Evolutionary conservation across 2,888 invertebrate genomes (phyloP).

Genomic region (Melipona bicolor): DNA sequence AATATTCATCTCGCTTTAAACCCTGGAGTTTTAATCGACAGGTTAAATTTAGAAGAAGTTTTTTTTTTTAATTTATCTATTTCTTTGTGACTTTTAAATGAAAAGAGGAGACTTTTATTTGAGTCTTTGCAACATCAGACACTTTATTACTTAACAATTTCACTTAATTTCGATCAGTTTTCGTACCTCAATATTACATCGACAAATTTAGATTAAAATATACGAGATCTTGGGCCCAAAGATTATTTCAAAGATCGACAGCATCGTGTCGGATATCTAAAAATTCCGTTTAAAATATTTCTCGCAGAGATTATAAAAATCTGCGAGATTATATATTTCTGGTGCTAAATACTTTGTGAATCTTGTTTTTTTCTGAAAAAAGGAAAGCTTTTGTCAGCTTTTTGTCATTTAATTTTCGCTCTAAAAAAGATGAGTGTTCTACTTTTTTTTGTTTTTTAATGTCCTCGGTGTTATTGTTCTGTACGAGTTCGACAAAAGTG

Average conservation of each 20-base stretch:
- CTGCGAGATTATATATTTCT: too few relatives aligned
- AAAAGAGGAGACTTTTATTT: neutral
- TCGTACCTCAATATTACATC: too few relatives aligned
- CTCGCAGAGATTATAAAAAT: neutral
- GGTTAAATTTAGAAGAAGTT: neutral
- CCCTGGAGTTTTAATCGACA: neutral
- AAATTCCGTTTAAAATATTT: neutral
- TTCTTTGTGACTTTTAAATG: neutral
- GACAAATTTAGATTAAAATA: neutral
- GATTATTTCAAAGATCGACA: neutral
- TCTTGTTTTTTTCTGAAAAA: too few relatives aligned
- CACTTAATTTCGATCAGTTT: too few relatives aligned
- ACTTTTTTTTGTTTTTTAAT: neutral
- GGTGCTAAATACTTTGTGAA: too few relatives aligned
- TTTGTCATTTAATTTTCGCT: too few relatives aligned
- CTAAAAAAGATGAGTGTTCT: too few relatives aligned
- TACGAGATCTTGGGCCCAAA: neutral
- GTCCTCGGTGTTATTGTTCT: neutral
- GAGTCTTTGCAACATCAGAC: neutral
- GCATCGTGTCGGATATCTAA: neutral
- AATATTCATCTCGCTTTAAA: constrained; percentile 6
- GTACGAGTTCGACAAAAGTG: neutral
- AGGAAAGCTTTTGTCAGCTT: too few relatives aligned
- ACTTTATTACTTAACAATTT: too few relatives aligned
- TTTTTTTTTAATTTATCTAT: neutral